phyloP scores from a whole-genome alignment of 1,140 invertebrate species.

The Anastrepha obliqua region DNA sequence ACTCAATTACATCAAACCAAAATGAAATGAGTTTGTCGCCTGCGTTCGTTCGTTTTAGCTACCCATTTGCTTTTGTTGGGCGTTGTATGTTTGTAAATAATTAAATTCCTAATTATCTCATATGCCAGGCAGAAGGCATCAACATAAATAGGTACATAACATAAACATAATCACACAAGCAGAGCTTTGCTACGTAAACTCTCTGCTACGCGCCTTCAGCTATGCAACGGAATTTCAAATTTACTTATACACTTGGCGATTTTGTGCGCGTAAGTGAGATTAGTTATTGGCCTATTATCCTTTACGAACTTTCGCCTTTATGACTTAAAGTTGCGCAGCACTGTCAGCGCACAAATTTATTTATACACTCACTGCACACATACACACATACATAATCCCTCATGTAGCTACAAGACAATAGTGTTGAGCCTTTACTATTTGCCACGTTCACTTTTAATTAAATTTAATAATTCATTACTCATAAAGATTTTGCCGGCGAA shows the following conservation, averaged over 20 bases:
- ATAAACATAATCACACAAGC: conserved; percentile 16
- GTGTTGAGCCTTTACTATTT: not conserved
- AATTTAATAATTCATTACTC: conserved; percentile 58
- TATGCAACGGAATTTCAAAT: conserved; percentile 47
- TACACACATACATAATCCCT: not conserved
- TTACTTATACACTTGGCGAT: not conserved
- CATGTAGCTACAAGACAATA: not conserved
- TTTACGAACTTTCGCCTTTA: conserved; percentile 56
- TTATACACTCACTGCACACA: not conserved
- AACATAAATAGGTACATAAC: conserved; percentile 55
- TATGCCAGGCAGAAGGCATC: conserved; percentile 53
- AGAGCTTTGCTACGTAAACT: not conserved
- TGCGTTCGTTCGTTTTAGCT: not conserved
- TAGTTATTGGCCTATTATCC: conserved; percentile 59
- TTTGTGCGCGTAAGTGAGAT: conserved; percentile 44
- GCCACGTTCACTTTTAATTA: conserved; percentile 56
- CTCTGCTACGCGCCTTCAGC: not conserved
- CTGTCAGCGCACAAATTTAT: not conserved
- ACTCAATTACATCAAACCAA: not conserved
- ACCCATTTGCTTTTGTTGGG: not conserved
- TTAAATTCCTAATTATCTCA: conserved; percentile 74
- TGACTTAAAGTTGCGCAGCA: conserved; percentile 27
- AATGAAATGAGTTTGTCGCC: conserved; percentile 25
- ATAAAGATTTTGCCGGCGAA: conserved; percentile 34
- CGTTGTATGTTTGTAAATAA: conserved; percentile 66